Percentiles rank a stretch among this genome's conserved stretches.
Conservation (phyloP, 2,797 vertebrate species). For the Micrastur ruficollis region DNA sequence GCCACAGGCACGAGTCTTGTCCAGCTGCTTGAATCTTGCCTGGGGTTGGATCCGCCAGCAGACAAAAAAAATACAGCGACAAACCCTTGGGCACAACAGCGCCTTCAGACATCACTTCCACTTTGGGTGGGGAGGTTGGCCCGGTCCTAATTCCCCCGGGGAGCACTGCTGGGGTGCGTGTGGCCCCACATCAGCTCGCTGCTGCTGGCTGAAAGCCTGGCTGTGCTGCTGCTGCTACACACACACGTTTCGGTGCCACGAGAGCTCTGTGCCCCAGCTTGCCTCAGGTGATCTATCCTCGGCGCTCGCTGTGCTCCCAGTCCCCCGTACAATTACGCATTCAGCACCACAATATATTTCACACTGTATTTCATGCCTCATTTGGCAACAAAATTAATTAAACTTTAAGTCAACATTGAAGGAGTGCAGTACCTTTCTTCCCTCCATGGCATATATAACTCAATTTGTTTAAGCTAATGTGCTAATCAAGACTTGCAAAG, state of each 20-base stretch:
- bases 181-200: accelerated
- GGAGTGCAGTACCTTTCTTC: background rate
- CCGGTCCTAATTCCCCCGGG: accelerated
- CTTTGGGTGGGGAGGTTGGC: background rate
- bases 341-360: background rate
- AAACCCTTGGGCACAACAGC: background rate
- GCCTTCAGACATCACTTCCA: background rate
- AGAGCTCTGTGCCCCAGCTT: background rate
- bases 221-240: background rate
- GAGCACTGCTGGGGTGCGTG: background rate
- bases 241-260: accelerated
- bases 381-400: constrained; percentile 65
- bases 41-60: background rate
- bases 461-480: constrained; percentile 5
- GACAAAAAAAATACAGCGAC: accelerated
- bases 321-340: background rate
- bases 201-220: background rate
- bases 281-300: background rate
- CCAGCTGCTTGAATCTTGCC: background rate
- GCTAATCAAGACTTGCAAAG: background rate
- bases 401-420: constrained; percentile 41
- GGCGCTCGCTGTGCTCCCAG: background rate
- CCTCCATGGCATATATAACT: background rate
- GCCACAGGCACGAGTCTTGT: accelerated
- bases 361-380: constrained; percentile 58